phyloP scores from a whole-genome alignment of 1,140 invertebrate genomes.

The Fopius arisanus region DNA sequence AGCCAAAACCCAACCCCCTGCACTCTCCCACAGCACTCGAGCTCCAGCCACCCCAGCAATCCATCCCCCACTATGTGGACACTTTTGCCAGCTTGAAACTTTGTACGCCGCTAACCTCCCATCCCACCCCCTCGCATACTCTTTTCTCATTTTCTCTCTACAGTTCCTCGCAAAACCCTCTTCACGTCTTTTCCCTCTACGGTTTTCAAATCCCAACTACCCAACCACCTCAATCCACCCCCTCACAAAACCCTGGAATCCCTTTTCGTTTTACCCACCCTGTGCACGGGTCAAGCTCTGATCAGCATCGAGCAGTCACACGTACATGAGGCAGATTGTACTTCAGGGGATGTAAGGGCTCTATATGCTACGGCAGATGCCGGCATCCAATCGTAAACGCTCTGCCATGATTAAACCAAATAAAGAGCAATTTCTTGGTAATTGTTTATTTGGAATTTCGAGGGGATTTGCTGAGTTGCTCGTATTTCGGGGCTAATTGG shows the following conservation, averaged over 20 bases:
- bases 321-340: slow-evolving; percentile 35
- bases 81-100: slow-evolving; percentile 8
- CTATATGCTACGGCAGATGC: background rate
- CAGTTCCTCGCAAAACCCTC: slow-evolving; percentile 19
- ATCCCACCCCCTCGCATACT: no score
- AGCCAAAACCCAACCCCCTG: slow-evolving; percentile 39
- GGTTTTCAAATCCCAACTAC: slow-evolving; percentile 18
- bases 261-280: background rate
- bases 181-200: slow-evolving; percentile 18
- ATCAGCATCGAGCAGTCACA: slow-evolving; percentile 45
- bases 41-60: slow-evolving; percentile 59
- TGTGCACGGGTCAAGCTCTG: slow-evolving; percentile 39
- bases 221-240: background rate
- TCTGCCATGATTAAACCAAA: background rate
- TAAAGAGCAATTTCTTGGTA: background rate
- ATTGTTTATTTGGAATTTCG: slow-evolving; percentile 5
- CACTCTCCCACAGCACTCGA: slow-evolving; percentile 48
- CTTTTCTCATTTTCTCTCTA: slow-evolving; percentile 1
- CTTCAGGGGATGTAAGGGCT: background rate
- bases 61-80: slow-evolving; percentile 33
- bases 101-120: no score
- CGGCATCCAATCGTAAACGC: background rate
- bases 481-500: background rate
- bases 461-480: background rate
- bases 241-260: background rate